phyloP scores from a whole-genome alignment of 2,797 vertebrate species.

The Sebastolobus alascanus region DNA sequence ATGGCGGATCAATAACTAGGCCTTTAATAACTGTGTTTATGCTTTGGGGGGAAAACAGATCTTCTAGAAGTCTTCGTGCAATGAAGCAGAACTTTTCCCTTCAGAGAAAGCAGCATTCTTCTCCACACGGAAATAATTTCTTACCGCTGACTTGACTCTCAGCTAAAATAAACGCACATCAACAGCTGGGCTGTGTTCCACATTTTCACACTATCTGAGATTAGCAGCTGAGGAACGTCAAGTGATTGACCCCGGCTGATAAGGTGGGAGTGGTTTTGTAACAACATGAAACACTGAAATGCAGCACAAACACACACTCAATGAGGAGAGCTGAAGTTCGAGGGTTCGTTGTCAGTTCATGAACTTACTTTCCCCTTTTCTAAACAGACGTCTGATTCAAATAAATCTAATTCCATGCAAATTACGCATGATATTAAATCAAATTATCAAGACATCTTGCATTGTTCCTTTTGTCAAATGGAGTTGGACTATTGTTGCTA shows the following conservation, averaged over 20 bases:
- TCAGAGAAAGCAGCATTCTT: conserved; percentile 28
- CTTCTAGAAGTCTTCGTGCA: conserved; percentile 38
- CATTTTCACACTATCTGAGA: conserved; percentile 36
- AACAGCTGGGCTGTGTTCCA: conserved; percentile 44
- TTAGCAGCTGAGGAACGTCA: conserved; percentile 50
- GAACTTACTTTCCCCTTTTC: conserved; percentile 40
- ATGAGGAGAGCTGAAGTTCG: background rate
- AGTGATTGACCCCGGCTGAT: conserved; percentile 39
- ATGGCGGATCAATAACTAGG: conserved; percentile 54
- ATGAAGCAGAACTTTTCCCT: conserved; percentile 37
- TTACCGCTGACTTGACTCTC: conserved; percentile 25
- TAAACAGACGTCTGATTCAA: background rate
- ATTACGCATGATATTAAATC: conserved; percentile 12
- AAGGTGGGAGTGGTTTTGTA: conserved; percentile 31
- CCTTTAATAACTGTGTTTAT: conserved; percentile 48
- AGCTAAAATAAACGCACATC: conserved; percentile 39
- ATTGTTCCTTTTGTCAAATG: conserved; percentile 23
- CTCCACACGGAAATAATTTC: conserved; percentile 32
- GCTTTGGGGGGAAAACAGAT: conserved; percentile 36
- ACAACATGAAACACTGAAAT: conserved; percentile 21
- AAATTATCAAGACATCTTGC: conserved; percentile 38
- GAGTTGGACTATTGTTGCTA: conserved; percentile 16
- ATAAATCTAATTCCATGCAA: conserved; percentile 36
- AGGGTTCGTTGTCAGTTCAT: conserved; percentile 52
- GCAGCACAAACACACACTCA: background rate